These are phyloP conservation scores for Prietella phreatophila DNA, from an alignment of 2,113 vertebrate genomes.

Conservation along the genomic window DNA sequence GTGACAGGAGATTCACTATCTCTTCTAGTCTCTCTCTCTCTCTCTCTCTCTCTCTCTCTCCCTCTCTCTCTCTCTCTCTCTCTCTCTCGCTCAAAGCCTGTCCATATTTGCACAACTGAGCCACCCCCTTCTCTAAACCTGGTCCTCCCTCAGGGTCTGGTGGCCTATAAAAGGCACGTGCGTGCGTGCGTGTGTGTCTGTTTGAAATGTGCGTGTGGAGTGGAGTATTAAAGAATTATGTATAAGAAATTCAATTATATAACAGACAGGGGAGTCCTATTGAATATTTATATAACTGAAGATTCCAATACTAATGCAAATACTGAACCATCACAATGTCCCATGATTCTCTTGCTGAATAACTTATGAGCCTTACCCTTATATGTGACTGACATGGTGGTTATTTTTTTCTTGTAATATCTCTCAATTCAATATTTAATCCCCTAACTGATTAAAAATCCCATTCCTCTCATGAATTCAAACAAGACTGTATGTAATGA, in stretches of 20 bases:
- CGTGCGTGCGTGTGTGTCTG: conserved; percentile 30
- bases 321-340: neutral
- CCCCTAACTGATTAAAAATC: neutral
- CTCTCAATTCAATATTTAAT: neutral
- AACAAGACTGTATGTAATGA: neutral
- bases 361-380: neutral
- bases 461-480: neutral
- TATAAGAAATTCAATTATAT: neutral
- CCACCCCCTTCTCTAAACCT: conserved; percentile 61
- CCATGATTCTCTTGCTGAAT: neutral
- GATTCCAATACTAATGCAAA: neutral
- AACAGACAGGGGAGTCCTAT: neutral
- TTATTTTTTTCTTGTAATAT: neutral
- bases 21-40: conserved; percentile 41
- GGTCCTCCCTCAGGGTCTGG: conserved; percentile 43
- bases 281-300: neutral
- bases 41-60: conserved; percentile 19
- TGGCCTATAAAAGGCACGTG: conserved; percentile 55
- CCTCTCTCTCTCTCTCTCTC: conserved; percentile 10
- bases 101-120: conserved; percentile 61
- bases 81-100: conserved; percentile 44
- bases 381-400: neutral
- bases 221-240: neutral
- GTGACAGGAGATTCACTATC: conserved; percentile 62
- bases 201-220: neutral